Evolutionary conservation across 2,113 vertebrate genomes (phyloP).

Genomic region (Pelecanoides urinatrix): DNA sequence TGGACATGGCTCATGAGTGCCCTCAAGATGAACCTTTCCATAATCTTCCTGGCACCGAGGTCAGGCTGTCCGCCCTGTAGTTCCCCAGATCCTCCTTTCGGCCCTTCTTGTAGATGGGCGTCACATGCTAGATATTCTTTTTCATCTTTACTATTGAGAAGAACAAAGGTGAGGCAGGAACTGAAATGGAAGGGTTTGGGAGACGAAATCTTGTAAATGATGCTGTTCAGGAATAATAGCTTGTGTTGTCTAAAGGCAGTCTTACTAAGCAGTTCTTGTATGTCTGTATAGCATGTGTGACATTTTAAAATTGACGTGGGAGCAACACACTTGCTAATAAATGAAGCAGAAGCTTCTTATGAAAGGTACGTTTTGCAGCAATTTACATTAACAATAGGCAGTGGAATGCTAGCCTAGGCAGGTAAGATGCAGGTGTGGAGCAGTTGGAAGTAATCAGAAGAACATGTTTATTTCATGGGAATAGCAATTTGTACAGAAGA

Average conservation of each 20-base stretch:
- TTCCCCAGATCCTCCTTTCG: no score
- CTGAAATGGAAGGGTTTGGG: neutral
- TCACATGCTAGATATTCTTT: neutral
- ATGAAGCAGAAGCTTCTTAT: neutral
- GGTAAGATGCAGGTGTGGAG: neutral
- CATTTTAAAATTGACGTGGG: neutral
- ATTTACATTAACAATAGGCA: neutral
- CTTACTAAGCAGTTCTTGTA: neutral
- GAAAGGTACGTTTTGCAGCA: neutral
- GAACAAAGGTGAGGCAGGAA: neutral
- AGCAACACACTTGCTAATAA: neutral
- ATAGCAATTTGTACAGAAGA: neutral
- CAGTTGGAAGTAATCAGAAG: neutral
- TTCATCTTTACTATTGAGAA: neutral
- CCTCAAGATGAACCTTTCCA: no score
- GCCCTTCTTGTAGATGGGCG: no score
- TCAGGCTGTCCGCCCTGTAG: no score
- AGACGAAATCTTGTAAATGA: neutral
- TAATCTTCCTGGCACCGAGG: no score
- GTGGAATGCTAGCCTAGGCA: neutral
- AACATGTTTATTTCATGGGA: constrained; percentile 18
- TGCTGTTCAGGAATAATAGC: neutral
- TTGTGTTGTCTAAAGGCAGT: neutral
- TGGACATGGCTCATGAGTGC: no score
- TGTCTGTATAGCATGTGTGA: neutral